Evolutionary conservation across 2,113 vertebrate genomes (phyloP), one percentile per base, ranked within the genome.

Genomic region (Furnarius figulus): DNA sequence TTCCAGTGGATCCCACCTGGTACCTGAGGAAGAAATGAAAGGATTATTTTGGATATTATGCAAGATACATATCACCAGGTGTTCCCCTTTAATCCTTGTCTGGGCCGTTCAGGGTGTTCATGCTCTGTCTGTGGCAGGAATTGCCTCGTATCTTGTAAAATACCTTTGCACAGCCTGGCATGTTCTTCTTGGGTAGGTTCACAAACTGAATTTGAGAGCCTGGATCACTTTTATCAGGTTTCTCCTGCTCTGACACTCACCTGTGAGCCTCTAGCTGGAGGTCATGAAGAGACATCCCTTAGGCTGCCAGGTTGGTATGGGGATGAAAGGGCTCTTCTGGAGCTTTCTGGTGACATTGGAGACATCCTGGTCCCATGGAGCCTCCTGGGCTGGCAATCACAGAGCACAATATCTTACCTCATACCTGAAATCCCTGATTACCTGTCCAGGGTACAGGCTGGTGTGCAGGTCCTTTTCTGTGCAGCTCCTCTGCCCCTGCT

Each of bases 91-190:
- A 49, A 31, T 74, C 24, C n/a, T 37, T 31, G 17, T 53, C 70
- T 53, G 6, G 25, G 14, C 9, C 19, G 8, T 70, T 53, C 59
- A 37, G 77, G 19, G 5, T 4, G 21, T n/a, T 76, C 40, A 3
- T 39, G 25, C 12, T 35, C 53, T 74, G 20, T 40, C 47, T 74
- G 19, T 5, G 6, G n/a, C 81, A 89, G 50, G 25, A 91, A n/a
- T 71, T 58, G 13, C 56, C 22, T 85, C 59, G 9, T 23, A 5
- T 22, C 22, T 37, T 61, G 14, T 35, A 27, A 37, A 89, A 80
- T 28, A 56, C 5, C 21, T 84, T 62, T 52, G 59, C 21, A 17
- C 25, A 72, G 39, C 33, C 28, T 0, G 0, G 44, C 7, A n/a
- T 5, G 4, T 10, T 83, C 21, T 47, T 56, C 33, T 66, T 35